These are phyloP conservation scores for Oryctolagus cuniculus DNA, from an alignment of 2,113 vertebrate genomes.

Conservation along the genomic window mOryCun1.1 NC_091436.1:73509001-73509500, in stretches of 20 bases:
- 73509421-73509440: background rate
- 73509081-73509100: no score
- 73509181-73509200: constrained; percentile 15
- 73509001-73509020: no score
- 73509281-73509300: background rate
- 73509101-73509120: no score
- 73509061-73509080: no score
- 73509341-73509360: background rate
- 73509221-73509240: background rate
- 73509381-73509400: background rate
- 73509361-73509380: background rate
- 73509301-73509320: background rate
- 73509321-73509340: background rate
- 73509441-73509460: background rate
- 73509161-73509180: no score
- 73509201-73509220: background rate
- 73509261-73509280: background rate
- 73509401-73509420: background rate
- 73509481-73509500: background rate
- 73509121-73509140: no score
- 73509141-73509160: no score
- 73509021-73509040: no score
- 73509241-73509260: background rate
- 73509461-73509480: background rate
- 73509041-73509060: no score